phyloP scores from a whole-genome alignment of 2,888 invertebrate species.

The Abscondita cerata region DNA sequence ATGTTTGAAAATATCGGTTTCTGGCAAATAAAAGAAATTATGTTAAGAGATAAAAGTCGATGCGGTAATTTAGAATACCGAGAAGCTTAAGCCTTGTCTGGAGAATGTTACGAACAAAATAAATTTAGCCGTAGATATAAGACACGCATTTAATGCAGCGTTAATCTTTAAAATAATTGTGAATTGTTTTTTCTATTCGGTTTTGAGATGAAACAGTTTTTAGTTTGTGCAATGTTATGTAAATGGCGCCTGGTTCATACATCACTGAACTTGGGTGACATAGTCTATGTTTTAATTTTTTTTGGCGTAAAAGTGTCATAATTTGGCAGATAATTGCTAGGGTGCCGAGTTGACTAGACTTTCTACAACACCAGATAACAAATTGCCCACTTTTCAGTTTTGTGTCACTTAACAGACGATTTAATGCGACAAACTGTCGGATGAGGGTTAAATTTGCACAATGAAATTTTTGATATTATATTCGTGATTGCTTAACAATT shows the following conservation, averaged over 20 bases:
- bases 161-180: not conserved
- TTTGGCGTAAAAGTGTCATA: slow-evolving; percentile 51
- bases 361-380: slow-evolving; percentile 35
- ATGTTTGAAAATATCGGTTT: too few species aligned
- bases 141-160: not conserved
- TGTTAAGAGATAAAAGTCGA: slow-evolving; percentile 5
- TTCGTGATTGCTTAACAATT: too few species aligned
- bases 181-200: not conserved
- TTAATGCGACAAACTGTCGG: slow-evolving; percentile 20
- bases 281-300: slow-evolving; percentile 28
- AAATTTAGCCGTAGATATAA: slow-evolving; percentile 11
- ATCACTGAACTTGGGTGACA: slow-evolving; percentile 22
- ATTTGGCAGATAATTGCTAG: slow-evolving; percentile 55
- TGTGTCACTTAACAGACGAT: slow-evolving; percentile 31
- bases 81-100: slow-evolving; percentile 7
- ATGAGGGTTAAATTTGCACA: slow-evolving; percentile 10
- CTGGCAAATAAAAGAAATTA: slow-evolving; percentile 1
- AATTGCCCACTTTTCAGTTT: slow-evolving; percentile 41
- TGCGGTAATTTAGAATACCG: not conserved
- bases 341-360: slow-evolving; percentile 55
- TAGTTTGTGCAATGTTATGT: slow-evolving; percentile 1
- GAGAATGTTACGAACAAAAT: slow-evolving; percentile 12
- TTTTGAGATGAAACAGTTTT: not conserved
- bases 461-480: too few species aligned
- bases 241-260: slow-evolving; percentile 43